Evolutionary conservation across 2,888 invertebrate genomes (phyloP).

Genomic region (Elgonia sp.): DNA sequence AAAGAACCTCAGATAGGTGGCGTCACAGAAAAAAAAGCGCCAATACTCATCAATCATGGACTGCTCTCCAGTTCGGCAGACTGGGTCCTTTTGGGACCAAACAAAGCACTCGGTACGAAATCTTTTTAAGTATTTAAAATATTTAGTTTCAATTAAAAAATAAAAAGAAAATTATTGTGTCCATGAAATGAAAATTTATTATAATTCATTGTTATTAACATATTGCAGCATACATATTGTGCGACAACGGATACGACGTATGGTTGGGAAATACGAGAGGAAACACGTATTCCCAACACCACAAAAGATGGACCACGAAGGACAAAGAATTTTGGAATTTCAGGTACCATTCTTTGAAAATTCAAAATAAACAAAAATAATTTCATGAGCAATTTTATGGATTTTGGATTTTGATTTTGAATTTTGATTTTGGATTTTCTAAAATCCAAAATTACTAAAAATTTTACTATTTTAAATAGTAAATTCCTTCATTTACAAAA

Average conservation of each 20-base stretch:
- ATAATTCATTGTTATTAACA: slow-evolving; percentile 48
- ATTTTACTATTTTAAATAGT: too few species aligned
- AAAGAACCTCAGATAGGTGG: slow-evolving; percentile 7
- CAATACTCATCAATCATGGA: slow-evolving; percentile 84
- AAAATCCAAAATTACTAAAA: too few species aligned
- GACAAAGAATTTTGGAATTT: slow-evolving; percentile 86
- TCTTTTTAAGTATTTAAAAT: too few species aligned
- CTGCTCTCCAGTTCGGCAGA: slow-evolving; percentile 85
- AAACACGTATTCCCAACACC: slow-evolving; percentile 85
- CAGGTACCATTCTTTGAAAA: slow-evolving; percentile 77
- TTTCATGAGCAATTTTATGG: too few species aligned
- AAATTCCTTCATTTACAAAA: too few species aligned
- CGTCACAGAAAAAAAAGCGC: slow-evolving; percentile 75
- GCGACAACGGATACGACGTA: slow-evolving; percentile 84
- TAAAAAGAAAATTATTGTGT: too few species aligned
- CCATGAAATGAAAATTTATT: background rate
- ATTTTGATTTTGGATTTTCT: too few species aligned
- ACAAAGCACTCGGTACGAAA: slow-evolving; percentile 83
- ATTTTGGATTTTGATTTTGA: too few species aligned
- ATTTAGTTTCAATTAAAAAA: too few species aligned
- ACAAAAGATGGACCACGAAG: slow-evolving; percentile 83
- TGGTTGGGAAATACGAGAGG: slow-evolving; percentile 86
- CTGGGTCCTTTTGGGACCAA: slow-evolving; percentile 85
- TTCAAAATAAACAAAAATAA: too few species aligned
- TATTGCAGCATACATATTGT: slow-evolving; percentile 83